phyloP scores from a whole-genome alignment of 2,113 vertebrate species.

The Physeter macrocephalus region DNA sequence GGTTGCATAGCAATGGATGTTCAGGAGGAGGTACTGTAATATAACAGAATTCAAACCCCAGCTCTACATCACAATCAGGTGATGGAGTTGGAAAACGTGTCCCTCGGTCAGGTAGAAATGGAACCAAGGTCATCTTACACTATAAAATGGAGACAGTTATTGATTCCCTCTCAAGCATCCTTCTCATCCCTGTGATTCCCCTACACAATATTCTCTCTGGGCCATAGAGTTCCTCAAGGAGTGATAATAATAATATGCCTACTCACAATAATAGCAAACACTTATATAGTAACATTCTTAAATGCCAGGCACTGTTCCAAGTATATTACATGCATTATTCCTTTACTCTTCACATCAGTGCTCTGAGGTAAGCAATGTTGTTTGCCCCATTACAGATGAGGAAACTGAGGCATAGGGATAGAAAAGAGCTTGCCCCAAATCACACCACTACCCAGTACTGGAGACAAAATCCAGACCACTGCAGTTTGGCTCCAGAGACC shows the following conservation, averaged over 20 bases:
- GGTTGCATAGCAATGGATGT: background rate
- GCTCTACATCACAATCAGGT: background rate
- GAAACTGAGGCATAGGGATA: background rate
- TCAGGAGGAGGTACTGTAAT: background rate
- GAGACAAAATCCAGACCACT: too few species aligned
- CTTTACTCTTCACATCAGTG: background rate
- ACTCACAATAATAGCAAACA: too few species aligned
- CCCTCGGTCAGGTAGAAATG: too few species aligned
- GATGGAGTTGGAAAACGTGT: background rate
- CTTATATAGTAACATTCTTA: fast-evolving
- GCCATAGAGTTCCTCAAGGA: background rate
- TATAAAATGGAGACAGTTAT: background rate
- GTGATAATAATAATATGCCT: background rate
- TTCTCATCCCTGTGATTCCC: background rate
- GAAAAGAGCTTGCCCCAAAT: background rate
- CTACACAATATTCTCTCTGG: background rate
- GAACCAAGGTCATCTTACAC: too few species aligned
- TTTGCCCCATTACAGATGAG: background rate
- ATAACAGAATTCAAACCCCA: background rate
- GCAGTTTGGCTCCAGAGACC: background rate
- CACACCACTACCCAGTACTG: background rate
- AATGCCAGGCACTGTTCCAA: background rate
- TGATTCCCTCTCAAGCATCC: background rate
- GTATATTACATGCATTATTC: too few species aligned
- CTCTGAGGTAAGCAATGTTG: background rate